Evolutionary conservation across 1,140 invertebrate species (phyloP).

Genomic region (Colletes latitarsis): DNA sequence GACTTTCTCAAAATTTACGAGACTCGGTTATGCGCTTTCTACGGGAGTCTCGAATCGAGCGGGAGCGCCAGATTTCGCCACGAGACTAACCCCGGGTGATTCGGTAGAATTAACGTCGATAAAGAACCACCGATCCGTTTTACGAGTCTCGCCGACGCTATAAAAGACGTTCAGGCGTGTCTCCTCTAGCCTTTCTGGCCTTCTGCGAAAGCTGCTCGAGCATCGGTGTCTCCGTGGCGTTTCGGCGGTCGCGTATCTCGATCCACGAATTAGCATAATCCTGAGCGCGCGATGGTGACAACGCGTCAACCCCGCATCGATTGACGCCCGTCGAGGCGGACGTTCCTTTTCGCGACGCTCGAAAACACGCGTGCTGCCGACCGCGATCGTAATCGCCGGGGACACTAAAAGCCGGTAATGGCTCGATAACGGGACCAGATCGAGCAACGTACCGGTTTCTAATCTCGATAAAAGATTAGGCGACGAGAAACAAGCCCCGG

Average conservation of each 20-base stretch:
- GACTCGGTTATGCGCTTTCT: not conserved
- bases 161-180: not conserved
- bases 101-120: slow-evolving; percentile 31
- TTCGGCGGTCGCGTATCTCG: not conserved
- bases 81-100: not conserved
- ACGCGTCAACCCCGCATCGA: not conserved
- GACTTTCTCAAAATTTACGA: too few species aligned
- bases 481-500: slow-evolving; percentile 31
- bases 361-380: not conserved
- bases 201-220: not conserved
- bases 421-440: slow-evolving; percentile 41
- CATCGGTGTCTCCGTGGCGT: not conserved
- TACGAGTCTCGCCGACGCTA: not conserved
- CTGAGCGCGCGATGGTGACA: not conserved
- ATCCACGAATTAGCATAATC: slow-evolving; percentile 28
- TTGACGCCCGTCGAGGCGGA: not conserved
- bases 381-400: slow-evolving; percentile 6
- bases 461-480: slow-evolving; percentile 54
- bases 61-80: not conserved
- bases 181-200: not conserved
- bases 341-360: not conserved
- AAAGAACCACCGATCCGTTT: slow-evolving; percentile 17
- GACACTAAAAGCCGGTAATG: slow-evolving; percentile 37
- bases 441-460: slow-evolving; percentile 51
- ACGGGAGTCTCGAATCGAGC: slow-evolving; percentile 14